Percentiles rank a stretch among this genome's conserved stretches.
Evolutionary conservation across 2,797 vertebrate genomes (phyloP).

Genomic region (Pseudochaenichthys georgianus): DNA sequence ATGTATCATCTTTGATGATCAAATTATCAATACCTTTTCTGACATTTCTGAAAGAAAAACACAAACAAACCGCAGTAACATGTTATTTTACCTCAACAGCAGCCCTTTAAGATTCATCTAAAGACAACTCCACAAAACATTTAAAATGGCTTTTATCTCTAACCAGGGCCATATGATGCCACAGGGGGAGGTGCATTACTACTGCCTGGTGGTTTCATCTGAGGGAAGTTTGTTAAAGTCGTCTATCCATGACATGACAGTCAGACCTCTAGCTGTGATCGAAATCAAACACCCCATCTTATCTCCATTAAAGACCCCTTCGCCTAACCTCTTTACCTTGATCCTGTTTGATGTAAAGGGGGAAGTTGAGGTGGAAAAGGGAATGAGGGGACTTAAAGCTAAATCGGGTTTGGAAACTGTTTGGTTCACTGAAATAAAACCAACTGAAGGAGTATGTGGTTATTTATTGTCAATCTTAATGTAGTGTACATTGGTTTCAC

Average conservation of each 20-base stretch:
- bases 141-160: constrained; percentile 59
- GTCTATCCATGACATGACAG: constrained; percentile 69
- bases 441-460: neutral
- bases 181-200: constrained; percentile 36
- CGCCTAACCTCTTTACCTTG: constrained; percentile 59
- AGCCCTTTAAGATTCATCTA: constrained; percentile 21
- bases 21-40: neutral
- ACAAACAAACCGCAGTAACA: constrained; percentile 10
- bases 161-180: constrained; percentile 77
- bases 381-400: constrained; percentile 21
- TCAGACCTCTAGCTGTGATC: constrained; percentile 66
- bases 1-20: neutral
- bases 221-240: constrained; percentile 71
- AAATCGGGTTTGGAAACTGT: neutral
- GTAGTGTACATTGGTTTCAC: neutral
- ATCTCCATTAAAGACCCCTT: constrained; percentile 61
- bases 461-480: neutral
- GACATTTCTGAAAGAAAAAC: neutral
- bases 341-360: constrained; percentile 61
- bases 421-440: neutral
- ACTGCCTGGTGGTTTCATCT: constrained; percentile 60
- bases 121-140: constrained; percentile 11
- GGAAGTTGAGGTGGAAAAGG: constrained; percentile 31
- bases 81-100: constrained; percentile 16
- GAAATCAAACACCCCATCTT: constrained; percentile 79